These are phyloP conservation scores for Sinonovacula constricta DNA, from an alignment of 1,140 invertebrate genomes.

Conservation along the genomic window DNA sequence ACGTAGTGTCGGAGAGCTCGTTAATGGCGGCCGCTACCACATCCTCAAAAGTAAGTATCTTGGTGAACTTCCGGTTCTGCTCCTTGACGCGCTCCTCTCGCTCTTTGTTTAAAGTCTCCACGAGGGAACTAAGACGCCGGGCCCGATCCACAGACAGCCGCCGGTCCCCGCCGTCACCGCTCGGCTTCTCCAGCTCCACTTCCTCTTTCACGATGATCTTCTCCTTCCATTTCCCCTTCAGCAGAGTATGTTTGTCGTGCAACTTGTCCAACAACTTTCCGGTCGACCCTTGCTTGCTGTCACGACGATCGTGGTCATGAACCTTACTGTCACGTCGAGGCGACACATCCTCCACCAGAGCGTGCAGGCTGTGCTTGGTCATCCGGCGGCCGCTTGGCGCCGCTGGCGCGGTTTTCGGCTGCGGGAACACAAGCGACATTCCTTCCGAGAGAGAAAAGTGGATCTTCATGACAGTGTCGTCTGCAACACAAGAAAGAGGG, in stretches of 20 bases:
- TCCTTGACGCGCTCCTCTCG: constrained; percentile 23
- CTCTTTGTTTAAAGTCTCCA: constrained; percentile 21
- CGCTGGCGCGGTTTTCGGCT: not conserved
- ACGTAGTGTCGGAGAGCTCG: not conserved
- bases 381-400: not conserved
- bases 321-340: not conserved
- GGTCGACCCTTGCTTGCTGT: not conserved
- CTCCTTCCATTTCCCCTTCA: not conserved
- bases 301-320: not conserved
- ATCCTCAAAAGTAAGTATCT: constrained; percentile 12
- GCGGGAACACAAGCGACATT: constrained; percentile 20
- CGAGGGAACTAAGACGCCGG: constrained; percentile 1
- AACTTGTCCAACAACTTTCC: not conserved
- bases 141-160: not conserved
- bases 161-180: not conserved
- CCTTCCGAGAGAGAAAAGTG: constrained; percentile 35
- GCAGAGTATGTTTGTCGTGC: not conserved
- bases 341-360: not conserved
- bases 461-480: constrained; percentile 37
- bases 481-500: too few relatives aligned
- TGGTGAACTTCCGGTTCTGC: constrained; percentile 28
- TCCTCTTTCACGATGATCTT: constrained; percentile 26
- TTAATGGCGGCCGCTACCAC: constrained; percentile 19
- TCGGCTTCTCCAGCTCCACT: not conserved
- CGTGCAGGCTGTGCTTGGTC: constrained; percentile 10